Evolutionary conservation across 2,888 invertebrate species (phyloP), one percentile per base, ranked within the genome.

Genomic region (Trachelus iudaicus): DNA sequence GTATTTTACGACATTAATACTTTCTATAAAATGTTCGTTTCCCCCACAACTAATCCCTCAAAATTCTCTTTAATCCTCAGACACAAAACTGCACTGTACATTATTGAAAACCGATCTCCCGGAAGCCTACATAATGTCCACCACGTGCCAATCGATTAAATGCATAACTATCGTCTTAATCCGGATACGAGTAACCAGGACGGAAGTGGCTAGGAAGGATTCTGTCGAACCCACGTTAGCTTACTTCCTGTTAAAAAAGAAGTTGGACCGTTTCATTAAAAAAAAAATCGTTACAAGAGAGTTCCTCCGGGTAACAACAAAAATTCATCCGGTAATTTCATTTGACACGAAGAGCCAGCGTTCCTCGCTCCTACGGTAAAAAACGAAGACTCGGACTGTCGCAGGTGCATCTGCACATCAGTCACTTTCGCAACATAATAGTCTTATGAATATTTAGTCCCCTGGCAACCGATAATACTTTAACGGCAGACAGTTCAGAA

Each of bases 231-330:
- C 75, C 23, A 31, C 75, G 68, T 40, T 33, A 35, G 33, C 75
- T 40, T 75, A 31, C 33, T 56, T 33, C 56, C 40, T 73, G 79
- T 79, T 79, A 79, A 79, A 75, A 73, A 69, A 79, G 73, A 79
- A 15, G 56, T 56, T 4, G 6, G 23, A 9, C 56, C 56, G 23
- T 56, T 56, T 34, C 33, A 35, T 35, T n/a, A n/a, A n/a, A 9
- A 30, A 77, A 34, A 34, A 56, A 30, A 75, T 75, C 37, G 35
- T 75, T 69, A 75, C 75, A n/a, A 75, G 31, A 75, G 69, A 37
- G 76, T 71, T 71, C 6, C 73, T 84, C 86, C 85, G 87, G 85
- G 87, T 82, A 81, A 82, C 87, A 85, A 86, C 84, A 88, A 88
- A 81, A 85, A 81, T 86, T 83, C 75, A 73, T 23, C 79, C 81